These are phyloP conservation scores for Cavia aperea DNA, from an alignment of 2,113 vertebrate genomes.

Conservation along the genomic window DNA sequence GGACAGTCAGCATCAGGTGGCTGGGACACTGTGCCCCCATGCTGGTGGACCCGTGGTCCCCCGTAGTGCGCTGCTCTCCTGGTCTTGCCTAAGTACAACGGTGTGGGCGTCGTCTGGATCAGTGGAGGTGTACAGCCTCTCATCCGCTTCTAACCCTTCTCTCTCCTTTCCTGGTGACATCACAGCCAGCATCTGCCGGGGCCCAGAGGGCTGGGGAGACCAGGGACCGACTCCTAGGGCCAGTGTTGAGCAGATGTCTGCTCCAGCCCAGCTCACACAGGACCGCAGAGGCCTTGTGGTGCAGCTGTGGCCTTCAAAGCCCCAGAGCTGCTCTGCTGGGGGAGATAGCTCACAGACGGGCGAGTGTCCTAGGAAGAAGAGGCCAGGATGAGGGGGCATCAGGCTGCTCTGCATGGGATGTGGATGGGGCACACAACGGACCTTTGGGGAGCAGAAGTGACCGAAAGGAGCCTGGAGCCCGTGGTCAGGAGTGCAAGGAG, in stretches of 20 bases:
- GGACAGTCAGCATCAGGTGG: background rate
- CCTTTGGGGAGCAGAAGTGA: background rate
- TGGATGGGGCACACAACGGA: background rate
- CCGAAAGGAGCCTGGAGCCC: background rate
- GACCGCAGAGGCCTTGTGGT: background rate
- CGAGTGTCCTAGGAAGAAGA: background rate
- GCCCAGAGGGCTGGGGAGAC: background rate
- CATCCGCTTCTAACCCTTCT: fast-evolving
- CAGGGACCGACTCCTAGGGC: background rate
- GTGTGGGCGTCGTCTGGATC: fast-evolving
- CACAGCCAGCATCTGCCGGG: background rate
- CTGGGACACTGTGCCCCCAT: background rate
- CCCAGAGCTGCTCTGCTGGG: too few species aligned
- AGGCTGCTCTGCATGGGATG: background rate
- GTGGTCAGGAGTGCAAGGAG: too few species aligned
- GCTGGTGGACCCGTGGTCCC: fast-evolving
- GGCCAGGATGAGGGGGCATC: background rate
- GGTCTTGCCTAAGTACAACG: background rate
- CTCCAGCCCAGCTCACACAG: fast-evolving
- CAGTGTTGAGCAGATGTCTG: fast-evolving
- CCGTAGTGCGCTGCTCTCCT: background rate
- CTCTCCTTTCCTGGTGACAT: fast-evolving
- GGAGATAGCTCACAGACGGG: background rate
- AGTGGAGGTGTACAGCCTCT: fast-evolving
- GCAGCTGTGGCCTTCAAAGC: background rate